phyloP scores from a whole-genome alignment of 1,140 invertebrate species.

The Lithobius niger region DNA sequence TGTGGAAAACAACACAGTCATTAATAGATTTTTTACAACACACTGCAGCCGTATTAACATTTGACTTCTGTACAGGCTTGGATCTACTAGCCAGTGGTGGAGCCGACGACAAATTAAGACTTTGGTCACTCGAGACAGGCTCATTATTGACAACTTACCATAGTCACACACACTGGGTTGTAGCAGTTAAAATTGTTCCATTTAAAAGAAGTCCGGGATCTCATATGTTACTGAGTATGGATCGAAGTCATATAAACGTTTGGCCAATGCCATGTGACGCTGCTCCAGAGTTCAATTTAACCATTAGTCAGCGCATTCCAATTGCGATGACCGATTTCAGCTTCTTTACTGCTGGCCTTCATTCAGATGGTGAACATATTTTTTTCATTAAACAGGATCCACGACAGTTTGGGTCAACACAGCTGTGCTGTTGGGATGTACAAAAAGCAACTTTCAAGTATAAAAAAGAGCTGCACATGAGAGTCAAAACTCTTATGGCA shows the following conservation, averaged over 20 bases:
- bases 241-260: conserved; percentile 16
- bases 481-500: conserved; percentile 21
- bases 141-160: neutral
- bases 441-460: conserved; percentile 10
- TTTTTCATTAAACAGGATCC: conserved; percentile 20
- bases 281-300: conserved; percentile 15
- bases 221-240: conserved; percentile 19
- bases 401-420: conserved; percentile 13
- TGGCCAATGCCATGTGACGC: conserved; percentile 11
- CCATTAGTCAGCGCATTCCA: conserved; percentile 12
- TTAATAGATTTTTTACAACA: conserved; percentile 30
- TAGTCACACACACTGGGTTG: conserved; percentile 2
- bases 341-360: conserved; percentile 20
- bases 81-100: conserved; percentile 32
- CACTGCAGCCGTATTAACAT: conserved; percentile 32
- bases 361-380: conserved; percentile 18
- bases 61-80: conserved; percentile 32
- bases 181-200: neutral
- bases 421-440: conserved; percentile 19
- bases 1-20: conserved; percentile 8
- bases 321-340: conserved; percentile 11
- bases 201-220: conserved; percentile 12
- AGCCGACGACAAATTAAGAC: conserved; percentile 32
- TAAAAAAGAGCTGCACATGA: conserved; percentile 16
- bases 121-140: conserved; percentile 33